Conservation (phyloP, 2,888 invertebrate genomes). For the Drosophila niveifrons region DNA sequence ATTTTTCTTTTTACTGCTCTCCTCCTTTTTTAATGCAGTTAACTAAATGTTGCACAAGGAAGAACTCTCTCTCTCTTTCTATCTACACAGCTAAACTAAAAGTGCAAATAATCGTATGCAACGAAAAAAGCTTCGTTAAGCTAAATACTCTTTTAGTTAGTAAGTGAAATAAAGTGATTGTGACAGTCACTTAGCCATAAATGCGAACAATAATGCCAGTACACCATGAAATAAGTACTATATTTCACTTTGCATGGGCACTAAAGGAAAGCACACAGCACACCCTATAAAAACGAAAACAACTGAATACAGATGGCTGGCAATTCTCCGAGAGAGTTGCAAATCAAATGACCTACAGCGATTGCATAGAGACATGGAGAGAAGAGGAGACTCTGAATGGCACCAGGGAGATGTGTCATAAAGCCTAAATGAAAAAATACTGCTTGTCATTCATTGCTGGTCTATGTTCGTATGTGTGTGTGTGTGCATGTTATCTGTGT, state of each 20-base stretch:
- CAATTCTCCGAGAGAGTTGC: slow-evolving; percentile 6
- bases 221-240: background rate
- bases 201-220: background rate
- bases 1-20: too few relatives aligned
- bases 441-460: slow-evolving; percentile 45
- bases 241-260: background rate
- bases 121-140: background rate
- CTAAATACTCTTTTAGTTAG: background rate
- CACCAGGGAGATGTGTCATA: slow-evolving; percentile 64
- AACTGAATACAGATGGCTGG: slow-evolving; percentile 12
- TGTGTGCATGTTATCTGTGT: slow-evolving; percentile 22
- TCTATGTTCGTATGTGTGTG: slow-evolving; percentile 19
- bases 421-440: slow-evolving; percentile 69
- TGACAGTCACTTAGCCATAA: slow-evolving; percentile 12
- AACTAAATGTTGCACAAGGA: too few relatives aligned
- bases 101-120: background rate
- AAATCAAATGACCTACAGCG: slow-evolving; percentile 37
- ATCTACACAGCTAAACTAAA: background rate
- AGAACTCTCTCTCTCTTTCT: too few relatives aligned
- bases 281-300: too few relatives aligned
- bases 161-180: background rate
- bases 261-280: too few relatives aligned
- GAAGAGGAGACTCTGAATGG: slow-evolving; percentile 23
- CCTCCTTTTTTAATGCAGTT: too few relatives aligned
- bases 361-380: slow-evolving; percentile 42